Percentiles rank a stretch among this genome's conserved stretches.
These are phyloP conservation scores for Ennomos fuscantarius DNA, from an alignment of 2,888 invertebrate genomes.

Conservation along the genomic window DNA sequence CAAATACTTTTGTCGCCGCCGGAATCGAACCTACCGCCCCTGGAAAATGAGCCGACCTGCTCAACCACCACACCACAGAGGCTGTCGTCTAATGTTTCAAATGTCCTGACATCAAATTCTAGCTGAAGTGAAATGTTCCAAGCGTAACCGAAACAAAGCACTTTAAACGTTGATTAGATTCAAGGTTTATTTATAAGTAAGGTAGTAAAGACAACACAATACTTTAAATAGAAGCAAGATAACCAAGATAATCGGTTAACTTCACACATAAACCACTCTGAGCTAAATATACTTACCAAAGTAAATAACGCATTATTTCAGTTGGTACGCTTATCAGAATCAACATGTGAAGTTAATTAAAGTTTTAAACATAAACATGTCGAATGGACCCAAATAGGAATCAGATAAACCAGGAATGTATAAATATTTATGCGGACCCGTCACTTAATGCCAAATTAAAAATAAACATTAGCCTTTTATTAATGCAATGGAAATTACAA, in stretches of 20 bases:
- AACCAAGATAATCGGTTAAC: conserved; percentile 4
- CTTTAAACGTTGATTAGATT: too few species aligned
- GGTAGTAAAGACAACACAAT: too few species aligned
- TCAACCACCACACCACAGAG: too few species aligned
- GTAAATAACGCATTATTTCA: conserved; percentile 26
- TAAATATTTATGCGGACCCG: conserved; percentile 26
- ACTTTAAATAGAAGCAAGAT: too few species aligned
- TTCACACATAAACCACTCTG: conserved; percentile 15
- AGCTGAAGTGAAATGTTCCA: too few species aligned
- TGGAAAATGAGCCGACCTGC: too few species aligned
- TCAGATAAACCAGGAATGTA: conserved; percentile 27
- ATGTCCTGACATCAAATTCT: too few species aligned
- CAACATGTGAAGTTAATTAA: conserved; percentile 29
- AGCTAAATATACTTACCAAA: conserved; percentile 8
- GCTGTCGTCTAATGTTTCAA: too few species aligned
- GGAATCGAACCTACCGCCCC: too few species aligned
- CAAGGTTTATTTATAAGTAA: too few species aligned
- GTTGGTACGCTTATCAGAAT: conserved; percentile 11
- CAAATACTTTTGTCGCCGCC: too few species aligned
- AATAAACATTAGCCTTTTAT: conserved; percentile 14
- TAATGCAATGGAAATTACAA: conserved; percentile 2
- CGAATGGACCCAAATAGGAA: conserved; percentile 25
- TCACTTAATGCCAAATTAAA: conserved; percentile 18
- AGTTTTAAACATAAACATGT: conserved; percentile 31
- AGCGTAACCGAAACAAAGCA: too few species aligned